Conservation (phyloP, 2,113 vertebrate genomes). For the Hemiscyllium ocellatum region DNA sequence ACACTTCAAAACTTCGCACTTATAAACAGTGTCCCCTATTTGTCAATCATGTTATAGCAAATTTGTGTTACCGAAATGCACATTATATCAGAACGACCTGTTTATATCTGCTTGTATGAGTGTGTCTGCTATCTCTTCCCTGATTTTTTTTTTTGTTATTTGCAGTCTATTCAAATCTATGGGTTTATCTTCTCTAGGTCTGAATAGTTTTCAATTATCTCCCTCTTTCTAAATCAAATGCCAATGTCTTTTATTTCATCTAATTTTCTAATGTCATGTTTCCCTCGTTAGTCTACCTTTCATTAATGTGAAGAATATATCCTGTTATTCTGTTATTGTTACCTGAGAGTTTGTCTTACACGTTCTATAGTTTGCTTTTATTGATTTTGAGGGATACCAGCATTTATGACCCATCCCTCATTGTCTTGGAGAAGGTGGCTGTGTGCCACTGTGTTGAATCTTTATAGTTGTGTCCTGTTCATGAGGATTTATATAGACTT, state of each 20-base stretch:
- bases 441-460: neutral
- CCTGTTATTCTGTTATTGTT: neutral
- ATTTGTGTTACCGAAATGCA: too few species aligned
- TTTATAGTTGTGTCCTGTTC: neutral
- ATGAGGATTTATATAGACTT: too few species aligned
- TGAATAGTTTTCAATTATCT: neutral
- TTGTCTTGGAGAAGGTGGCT: neutral
- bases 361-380: neutral
- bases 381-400: neutral
- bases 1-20: too few species aligned
- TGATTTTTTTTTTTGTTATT: neutral
- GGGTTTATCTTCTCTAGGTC: neutral
- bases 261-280: neutral
- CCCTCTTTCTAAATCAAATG: neutral
- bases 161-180: neutral
- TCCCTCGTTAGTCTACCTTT: too few species aligned
- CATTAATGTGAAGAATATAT: neutral
- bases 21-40: too few species aligned
- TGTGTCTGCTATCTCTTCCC: neutral
- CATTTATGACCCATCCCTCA: neutral
- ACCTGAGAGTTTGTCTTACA: neutral
- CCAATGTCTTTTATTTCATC: neutral
- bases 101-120: neutral
- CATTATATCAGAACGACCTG: too few species aligned
- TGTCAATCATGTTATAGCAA: too few species aligned